These are phyloP conservation scores for Xylota segnis DNA, from an alignment of 2,888 invertebrate species.

Conservation along the genomic window DNA sequence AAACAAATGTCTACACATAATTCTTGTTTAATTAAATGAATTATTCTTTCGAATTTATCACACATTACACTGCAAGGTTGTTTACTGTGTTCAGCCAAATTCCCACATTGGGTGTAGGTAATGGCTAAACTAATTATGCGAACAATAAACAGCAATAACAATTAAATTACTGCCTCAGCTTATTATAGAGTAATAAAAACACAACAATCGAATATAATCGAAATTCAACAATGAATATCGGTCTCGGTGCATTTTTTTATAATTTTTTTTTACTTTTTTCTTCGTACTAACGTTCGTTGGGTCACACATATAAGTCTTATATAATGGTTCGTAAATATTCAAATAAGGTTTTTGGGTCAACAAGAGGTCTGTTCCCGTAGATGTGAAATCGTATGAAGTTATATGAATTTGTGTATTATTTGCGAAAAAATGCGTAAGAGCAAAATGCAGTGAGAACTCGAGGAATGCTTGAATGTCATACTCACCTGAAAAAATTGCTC, in stretches of 20 bases:
- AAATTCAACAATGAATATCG: not conserved
- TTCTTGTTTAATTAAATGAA: not conserved
- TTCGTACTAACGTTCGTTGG: conserved; percentile 25
- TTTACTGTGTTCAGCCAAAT: not conserved
- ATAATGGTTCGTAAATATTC: conserved; percentile 46
- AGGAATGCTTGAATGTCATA: too few species aligned
- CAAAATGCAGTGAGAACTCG: too few species aligned
- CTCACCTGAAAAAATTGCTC: too few species aligned
- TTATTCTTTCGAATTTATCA: not conserved
- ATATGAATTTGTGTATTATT: too few species aligned
- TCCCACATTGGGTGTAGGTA: not conserved
- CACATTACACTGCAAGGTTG: not conserved
- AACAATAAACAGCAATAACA: not conserved
- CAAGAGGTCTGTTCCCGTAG: not conserved
- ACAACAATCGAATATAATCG: not conserved
- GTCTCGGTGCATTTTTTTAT: conserved; percentile 7
- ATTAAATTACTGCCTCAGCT: not conserved
- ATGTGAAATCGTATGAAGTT: too few species aligned
- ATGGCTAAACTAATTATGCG: not conserved
- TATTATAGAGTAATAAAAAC: conserved; percentile 2
- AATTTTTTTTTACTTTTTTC: conserved; percentile 3
- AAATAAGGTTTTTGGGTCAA: conserved; percentile 66
- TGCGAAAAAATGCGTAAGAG: too few species aligned
- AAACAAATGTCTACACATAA: not conserved
- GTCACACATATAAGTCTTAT: conserved; percentile 49